These are phyloP conservation scores for Drosophila tanythrix DNA, from an alignment of 2,888 invertebrate species.

Conservation along the genomic window DNA sequence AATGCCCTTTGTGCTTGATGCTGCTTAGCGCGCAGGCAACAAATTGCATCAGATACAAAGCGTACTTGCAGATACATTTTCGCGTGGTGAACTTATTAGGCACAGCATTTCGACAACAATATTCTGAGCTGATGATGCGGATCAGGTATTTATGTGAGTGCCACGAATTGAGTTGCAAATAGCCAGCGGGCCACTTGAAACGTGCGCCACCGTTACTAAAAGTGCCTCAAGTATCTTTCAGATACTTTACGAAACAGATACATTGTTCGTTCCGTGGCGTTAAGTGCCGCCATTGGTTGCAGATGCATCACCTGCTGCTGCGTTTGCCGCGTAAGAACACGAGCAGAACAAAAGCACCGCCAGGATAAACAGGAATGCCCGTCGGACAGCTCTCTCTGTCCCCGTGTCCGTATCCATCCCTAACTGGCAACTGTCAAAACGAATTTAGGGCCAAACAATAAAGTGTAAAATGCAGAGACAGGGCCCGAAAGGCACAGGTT, in stretches of 20 bases:
- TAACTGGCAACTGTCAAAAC: slow-evolving; percentile 72
- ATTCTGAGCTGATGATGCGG: slow-evolving; percentile 1
- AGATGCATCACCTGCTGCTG: slow-evolving; percentile 52
- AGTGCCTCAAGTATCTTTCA: slow-evolving; percentile 37
- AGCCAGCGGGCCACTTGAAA: slow-evolving; percentile 70
- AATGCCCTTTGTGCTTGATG: slow-evolving; percentile 63
- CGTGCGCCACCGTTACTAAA: slow-evolving; percentile 69
- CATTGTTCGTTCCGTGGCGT: slow-evolving; percentile 56
- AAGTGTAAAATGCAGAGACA: slow-evolving; percentile 52
- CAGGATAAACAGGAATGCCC: slow-evolving; percentile 68
- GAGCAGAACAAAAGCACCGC: slow-evolving; percentile 69
- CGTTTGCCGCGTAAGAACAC: slow-evolving; percentile 25
- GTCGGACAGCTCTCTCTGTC: slow-evolving; percentile 16
- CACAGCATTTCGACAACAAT: slow-evolving; percentile 33
- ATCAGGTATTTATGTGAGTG: slow-evolving; percentile 73
- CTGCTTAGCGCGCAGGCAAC: slow-evolving; percentile 43
- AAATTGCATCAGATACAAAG: slow-evolving; percentile 67
- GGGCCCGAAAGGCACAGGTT: slow-evolving; percentile 29
- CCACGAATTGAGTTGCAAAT: slow-evolving; percentile 80
- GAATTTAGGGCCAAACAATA: slow-evolving; percentile 51
- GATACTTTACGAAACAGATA: slow-evolving; percentile 39
- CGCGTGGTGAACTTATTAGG: slow-evolving; percentile 70
- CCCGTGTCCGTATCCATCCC: slow-evolving; percentile 6
- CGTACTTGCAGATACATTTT: slow-evolving; percentile 37
- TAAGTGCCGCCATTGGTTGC: slow-evolving; percentile 70